Conservation (phyloP, 2,888 invertebrate genomes). For the Mimachlamys varia region DNA sequence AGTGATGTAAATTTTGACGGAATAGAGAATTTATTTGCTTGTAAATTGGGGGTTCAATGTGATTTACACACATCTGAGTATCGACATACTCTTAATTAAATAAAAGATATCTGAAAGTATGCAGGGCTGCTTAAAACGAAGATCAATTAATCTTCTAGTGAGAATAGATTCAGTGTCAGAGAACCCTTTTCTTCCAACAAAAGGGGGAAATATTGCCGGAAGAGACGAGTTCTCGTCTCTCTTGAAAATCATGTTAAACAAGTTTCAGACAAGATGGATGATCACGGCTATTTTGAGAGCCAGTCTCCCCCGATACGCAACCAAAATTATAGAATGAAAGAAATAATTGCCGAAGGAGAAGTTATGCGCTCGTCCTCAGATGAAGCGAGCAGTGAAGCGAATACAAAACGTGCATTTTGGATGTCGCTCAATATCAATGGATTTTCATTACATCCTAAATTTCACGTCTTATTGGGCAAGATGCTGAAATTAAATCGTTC, state of each 20-base stretch:
- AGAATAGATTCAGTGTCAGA: constrained; percentile 15
- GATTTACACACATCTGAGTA: constrained; percentile 39
- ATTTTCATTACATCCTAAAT: constrained; percentile 56
- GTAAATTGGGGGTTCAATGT: constrained; percentile 45
- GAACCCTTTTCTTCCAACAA: background rate
- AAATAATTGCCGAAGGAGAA: constrained; percentile 54
- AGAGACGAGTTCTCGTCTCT: constrained; percentile 42
- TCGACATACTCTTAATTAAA: constrained; percentile 48
- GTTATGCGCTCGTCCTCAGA: constrained; percentile 47
- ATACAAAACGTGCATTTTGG: constrained; percentile 52
- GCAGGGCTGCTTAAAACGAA: constrained; percentile 43
- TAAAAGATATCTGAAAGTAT: constrained; percentile 45
- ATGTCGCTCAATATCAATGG: constrained; percentile 54
- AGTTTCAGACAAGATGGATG: constrained; percentile 52
- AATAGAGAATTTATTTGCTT: constrained; percentile 42
- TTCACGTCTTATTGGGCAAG: constrained; percentile 56
- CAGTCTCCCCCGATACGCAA: constrained; percentile 44
- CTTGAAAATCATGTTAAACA: constrained; percentile 47
- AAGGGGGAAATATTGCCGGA: constrained; percentile 44
- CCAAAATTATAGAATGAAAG: constrained; percentile 45
- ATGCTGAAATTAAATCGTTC: constrained; percentile 57
- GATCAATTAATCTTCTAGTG: constrained; percentile 44
- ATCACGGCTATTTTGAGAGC: constrained; percentile 42
- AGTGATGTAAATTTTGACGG: constrained; percentile 45
- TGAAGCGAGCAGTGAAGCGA: constrained; percentile 51